Base-by-base conservation (phyloP, 2,888 invertebrate species). In the Agonum fuliginosum region DNA sequence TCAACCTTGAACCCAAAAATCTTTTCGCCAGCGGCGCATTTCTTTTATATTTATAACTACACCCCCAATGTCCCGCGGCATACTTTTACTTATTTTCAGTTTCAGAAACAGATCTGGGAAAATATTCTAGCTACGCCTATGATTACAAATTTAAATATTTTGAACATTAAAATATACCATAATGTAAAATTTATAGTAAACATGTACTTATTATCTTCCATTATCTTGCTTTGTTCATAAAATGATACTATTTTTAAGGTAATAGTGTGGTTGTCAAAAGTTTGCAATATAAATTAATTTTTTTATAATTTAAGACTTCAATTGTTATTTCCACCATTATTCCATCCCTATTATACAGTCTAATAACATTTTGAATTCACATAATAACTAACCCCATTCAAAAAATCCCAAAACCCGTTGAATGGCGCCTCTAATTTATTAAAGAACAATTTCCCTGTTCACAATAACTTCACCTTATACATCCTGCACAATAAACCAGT, bases 401-500 rank as follows among this genome's bases (percentile, higher is more conserved):
- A 62, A 58, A 62, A 62, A 58, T 27, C 17, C 58, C 27, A 30
- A 30, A 62, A 30, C 58, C 58, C 30, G 58, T 17, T 62, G 27
- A 62, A 62, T 62, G 58, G 30, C 17, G 6, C 4, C 14, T 62
- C 58, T 62, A 62, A 62, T 62, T 62, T 62, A 62, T 62, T 62
- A 62, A 62, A 62, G 58, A 62, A 62, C 58, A 62, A 62, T 62
- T 62, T 62, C 58, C 58, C 58, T 62, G 58, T 14, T 62, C 58
- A 62, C 58, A 62, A 62, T 62, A 62, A 62, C 58, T 62, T 62
- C 58, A 30, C 58, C 58, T 62, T 62, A 62, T 62, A 62, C 58
- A 62, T 62, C 58, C 14, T 30, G 27, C 30, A 62, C 58, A 62
- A 62, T 62, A 20, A 62, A 27, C 14, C 58, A 27, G 30, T 30